These are phyloP conservation scores for Stenichneumon culpator DNA, from an alignment of 2,888 invertebrate genomes.

Conservation along the genomic window DNA sequence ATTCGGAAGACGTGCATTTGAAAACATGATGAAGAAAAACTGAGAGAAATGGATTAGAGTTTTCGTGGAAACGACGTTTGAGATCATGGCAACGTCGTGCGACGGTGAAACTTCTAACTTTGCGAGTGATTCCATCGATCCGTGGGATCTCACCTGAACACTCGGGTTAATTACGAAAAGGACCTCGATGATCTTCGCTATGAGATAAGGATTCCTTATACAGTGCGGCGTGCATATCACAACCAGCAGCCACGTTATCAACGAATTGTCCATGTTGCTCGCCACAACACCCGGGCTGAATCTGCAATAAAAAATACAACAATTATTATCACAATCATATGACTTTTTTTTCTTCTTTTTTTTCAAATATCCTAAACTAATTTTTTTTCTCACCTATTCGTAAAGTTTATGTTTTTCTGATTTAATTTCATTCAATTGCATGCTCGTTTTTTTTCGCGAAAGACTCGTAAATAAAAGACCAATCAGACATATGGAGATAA, in stretches of 20 bases:
- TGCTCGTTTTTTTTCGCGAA: too few species aligned
- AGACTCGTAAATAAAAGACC: too few species aligned
- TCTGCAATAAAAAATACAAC: slow-evolving; percentile 85
- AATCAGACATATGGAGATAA: too few species aligned
- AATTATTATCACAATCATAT: neutral
- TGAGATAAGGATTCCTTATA: slow-evolving; percentile 98
- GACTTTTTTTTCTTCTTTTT: neutral
- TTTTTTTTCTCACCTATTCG: neutral
- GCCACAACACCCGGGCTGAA: slow-evolving; percentile 92
- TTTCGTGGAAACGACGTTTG: too few species aligned
- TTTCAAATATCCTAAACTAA: neutral
- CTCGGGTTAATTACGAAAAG: slow-evolving; percentile 92
- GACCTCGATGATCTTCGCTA: slow-evolving; percentile 98
- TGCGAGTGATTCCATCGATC: too few species aligned
- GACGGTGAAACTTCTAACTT: too few species aligned
- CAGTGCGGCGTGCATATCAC: slow-evolving; percentile 96
- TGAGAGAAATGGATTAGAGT: too few species aligned
- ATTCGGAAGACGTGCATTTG: too few species aligned
- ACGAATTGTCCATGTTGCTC: slow-evolving; percentile 92
- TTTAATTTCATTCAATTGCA: too few species aligned
- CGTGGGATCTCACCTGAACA: slow-evolving; percentile 84
- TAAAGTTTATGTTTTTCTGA: too few species aligned
- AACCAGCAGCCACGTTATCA: slow-evolving; percentile 95
- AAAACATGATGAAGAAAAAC: too few species aligned
- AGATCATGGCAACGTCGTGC: too few species aligned